Base-by-base conservation (phyloP, 2,113 vertebrate species). In the Circaetus cinerascens region DNA sequence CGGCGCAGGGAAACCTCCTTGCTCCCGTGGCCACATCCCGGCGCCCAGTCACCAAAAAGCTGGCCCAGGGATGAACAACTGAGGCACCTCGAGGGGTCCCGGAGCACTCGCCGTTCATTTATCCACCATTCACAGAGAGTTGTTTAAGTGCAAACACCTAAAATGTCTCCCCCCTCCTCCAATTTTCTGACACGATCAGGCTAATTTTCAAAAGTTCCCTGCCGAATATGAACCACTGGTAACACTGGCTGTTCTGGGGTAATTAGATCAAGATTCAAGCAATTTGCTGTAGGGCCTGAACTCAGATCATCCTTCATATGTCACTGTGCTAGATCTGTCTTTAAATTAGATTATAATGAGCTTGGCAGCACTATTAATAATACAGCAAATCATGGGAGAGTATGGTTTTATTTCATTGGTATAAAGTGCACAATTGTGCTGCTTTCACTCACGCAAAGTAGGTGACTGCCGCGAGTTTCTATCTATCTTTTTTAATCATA, bases 341-440 rank as follows among this genome's bases (percentile, higher is more conserved):
- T 97, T 81, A 94, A 98, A 95, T 96, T 95, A 93, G 95, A 97
- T 92, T 88, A 84, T 94, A 98, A 95, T 97, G 97, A 96, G 89
- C 50, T 79, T 90, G 89, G 78, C 92, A 96, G 93, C 50, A 50
- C 77, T 95, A 95, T 94, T 96, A 97, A 91, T 96, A 97, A 95
- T 68, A 78, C 48, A 80, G 74, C 55, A 94, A 92, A 83, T 57
- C 64, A 48, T n/a, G 56, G 72, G 79, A 72, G 97, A 95, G 36
- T 53, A 57, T 20, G 79, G 19, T 67, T 96, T 95, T 62, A 77
- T 96, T 93, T 95, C 86, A 26, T 14, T 32, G 74, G 51, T 76
- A 5, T 79, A 81, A 89, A 16, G 71, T 34, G 18, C 66, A 55
- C 93, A 72, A 13, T 59, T 4, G 21, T 46, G 43, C 25, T 63